phyloP scores from a whole-genome alignment of 2,888 invertebrate genomes.

The Myopa testacea region DNA sequence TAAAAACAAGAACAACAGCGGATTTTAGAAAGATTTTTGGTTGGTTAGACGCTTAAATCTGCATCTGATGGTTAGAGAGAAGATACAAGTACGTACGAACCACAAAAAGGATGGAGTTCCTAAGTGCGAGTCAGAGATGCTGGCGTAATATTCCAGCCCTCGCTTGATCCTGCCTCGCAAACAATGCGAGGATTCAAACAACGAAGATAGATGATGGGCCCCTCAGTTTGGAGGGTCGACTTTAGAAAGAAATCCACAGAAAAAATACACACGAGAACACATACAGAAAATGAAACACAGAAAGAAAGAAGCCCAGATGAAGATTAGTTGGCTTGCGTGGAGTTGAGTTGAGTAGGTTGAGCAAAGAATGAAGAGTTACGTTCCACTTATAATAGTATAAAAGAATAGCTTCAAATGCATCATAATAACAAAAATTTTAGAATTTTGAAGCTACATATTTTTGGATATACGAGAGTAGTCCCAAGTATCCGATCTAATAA shows the following conservation, averaged over 20 bases:
- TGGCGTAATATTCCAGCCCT: background rate
- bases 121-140: background rate
- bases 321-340: background rate
- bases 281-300: background rate
- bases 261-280: background rate
- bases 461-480: too few species aligned
- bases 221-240: background rate
- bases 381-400: too few species aligned
- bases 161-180: background rate
- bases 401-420: too few species aligned
- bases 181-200: background rate
- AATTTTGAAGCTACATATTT: too few species aligned
- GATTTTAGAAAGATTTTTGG: background rate
- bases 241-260: background rate
- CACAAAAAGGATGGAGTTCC: conserved; percentile 8
- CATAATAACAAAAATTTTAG: too few species aligned
- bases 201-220: conserved; percentile 19
- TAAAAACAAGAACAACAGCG: conserved; percentile 7
- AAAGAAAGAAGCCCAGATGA: background rate
- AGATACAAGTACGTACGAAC: background rate
- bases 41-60: conserved; percentile 22
- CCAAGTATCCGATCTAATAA: background rate
- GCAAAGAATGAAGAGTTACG: too few species aligned
- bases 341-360: background rate
- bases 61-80: conserved; percentile 16